Evolutionary conservation across 2,888 invertebrate genomes (phyloP).

Genomic region (Metallyticus violacea): DNA sequence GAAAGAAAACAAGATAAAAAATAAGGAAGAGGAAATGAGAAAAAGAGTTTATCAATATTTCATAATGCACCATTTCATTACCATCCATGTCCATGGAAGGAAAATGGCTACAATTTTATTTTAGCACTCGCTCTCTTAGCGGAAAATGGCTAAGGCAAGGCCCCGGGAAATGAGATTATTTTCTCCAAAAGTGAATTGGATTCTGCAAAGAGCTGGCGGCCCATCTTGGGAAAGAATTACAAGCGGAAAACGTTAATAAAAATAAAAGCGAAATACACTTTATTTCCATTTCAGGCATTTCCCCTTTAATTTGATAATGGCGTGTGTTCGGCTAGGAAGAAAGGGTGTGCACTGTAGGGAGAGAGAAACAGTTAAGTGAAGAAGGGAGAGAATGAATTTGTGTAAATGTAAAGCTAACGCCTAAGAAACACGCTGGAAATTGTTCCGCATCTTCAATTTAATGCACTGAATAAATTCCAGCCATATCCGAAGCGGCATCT

Average conservation of each 20-base stretch:
- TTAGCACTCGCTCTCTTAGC: background rate
- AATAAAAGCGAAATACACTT: background rate
- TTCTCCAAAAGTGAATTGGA: background rate
- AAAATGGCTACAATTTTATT: background rate
- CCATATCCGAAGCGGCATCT: background rate
- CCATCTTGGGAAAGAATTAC: background rate
- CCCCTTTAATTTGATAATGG: constrained; percentile 15
- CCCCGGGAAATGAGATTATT: background rate
- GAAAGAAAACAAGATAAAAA: background rate
- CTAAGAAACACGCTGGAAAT: background rate
- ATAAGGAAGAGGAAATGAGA: background rate
- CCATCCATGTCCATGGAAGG: background rate
- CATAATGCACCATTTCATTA: background rate
- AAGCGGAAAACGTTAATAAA: background rate
- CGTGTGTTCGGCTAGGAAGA: background rate
- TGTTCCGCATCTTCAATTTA: background rate
- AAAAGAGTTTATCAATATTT: background rate
- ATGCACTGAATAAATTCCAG: background rate
- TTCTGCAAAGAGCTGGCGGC: background rate
- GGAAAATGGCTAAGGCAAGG: background rate
- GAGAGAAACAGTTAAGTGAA: background rate
- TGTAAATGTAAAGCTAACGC: background rate
- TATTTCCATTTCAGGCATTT: background rate
- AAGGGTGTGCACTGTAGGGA: too few species aligned
- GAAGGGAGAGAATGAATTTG: background rate